Conservation (phyloP, 2,113 vertebrate genomes). For the Hypanus sabinus region DNA sequence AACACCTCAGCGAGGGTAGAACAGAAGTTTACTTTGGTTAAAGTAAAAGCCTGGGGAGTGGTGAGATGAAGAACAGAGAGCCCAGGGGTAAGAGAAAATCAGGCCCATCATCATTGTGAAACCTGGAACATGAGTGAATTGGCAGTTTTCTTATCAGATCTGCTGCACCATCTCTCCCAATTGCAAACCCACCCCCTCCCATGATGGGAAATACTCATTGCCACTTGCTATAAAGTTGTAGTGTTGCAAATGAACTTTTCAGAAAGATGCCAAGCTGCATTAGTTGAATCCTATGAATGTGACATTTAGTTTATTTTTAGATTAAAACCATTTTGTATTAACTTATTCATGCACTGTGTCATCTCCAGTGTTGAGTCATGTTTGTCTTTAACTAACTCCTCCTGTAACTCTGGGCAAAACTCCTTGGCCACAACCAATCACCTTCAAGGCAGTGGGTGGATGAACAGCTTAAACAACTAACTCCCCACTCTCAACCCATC, state of each 20-base stretch:
- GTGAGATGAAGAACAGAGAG: no score
- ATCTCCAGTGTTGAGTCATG: not conserved
- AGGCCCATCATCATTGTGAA: no score
- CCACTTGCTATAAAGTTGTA: not conserved
- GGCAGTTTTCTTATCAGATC: not conserved
- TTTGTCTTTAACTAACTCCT: not conserved
- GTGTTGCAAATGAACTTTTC: not conserved
- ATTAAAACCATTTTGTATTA: not conserved
- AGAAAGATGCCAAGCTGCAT: not conserved
- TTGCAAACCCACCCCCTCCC: no score
- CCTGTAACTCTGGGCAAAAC: not conserved
- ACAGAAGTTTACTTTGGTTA: no score
- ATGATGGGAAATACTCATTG: not conserved
- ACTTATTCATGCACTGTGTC: constrained; percentile 1
- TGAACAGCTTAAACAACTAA: not conserved
- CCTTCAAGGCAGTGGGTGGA: not conserved
- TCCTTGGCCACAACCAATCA: not conserved
- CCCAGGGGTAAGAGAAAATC: no score
- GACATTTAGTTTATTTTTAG: not conserved
- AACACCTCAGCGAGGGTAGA: no score
- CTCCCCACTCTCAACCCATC: not conserved
- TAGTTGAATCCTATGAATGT: not conserved
- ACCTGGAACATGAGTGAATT: not conserved
- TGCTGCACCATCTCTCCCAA: not conserved
- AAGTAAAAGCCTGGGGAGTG: no score